Base-by-base conservation (phyloP, 2,888 invertebrate genomes). In the Sphaeridia pumilis region DNA sequence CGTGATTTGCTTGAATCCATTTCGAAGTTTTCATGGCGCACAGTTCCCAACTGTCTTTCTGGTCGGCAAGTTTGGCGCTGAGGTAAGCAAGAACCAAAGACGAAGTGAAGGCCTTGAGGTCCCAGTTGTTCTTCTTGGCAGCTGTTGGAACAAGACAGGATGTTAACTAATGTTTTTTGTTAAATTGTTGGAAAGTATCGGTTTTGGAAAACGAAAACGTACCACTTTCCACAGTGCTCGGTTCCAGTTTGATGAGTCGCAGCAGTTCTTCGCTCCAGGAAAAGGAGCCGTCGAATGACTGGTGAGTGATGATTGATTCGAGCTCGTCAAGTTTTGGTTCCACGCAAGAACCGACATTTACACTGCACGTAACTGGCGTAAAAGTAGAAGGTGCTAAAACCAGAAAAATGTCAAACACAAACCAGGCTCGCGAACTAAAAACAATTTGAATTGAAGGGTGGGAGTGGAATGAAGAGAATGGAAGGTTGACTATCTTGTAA, bases 31-130 rank as follows among this genome's bases (percentile, higher is more conserved):
- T 65, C 24, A 21, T 38, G 4, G 54, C 60, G 5, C 63, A 52
- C 35, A 65, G 38, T 21, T 61, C 61, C 65, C 65, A 65, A 7
- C 55, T 48, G 22, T 63, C 59, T 46, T 60, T 55, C 10, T 49
- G 43, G 2, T 36, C 55, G 3, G 36, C 7, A 20, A 63, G 42
- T 26, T 56, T 60, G 4, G 49, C 49, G n/a, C 20, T 7, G 35
- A 65, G 56, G 41, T 43, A 62, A 1, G 55, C 49, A 20, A 65
- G 12, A 4, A 61, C 62, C 3, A 65, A 25, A 10, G 58, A 56
- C 1, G 65, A 63, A 1, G 61, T 62, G 53, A 58, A 61, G 1
- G 55, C 58, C 17, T n/a, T 34, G 7, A 53, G 53, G 26, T 49
- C 31, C 55, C 57, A 57, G 12, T 48, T 38, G 12, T 49, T 34